Percentiles rank a stretch among this genome's conserved stretches.
Conservation (phyloP, 2,888 invertebrate genomes). For the Reticulitermes lucifugus region DNA sequence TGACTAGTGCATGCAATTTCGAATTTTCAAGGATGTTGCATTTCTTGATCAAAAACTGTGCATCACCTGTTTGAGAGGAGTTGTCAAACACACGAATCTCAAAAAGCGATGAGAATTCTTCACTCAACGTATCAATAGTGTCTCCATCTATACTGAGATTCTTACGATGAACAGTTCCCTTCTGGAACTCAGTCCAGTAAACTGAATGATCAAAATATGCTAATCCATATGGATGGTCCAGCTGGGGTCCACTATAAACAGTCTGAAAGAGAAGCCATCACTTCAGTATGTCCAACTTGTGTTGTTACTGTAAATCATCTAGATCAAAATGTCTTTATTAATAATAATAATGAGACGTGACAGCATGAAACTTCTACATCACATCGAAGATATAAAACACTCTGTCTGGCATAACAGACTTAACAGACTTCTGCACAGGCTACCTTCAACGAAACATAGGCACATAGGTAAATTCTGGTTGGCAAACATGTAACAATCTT, state of each 20-base stretch:
- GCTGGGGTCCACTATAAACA: conserved; percentile 64
- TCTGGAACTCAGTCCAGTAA: conserved; percentile 78
- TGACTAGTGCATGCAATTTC: no score
- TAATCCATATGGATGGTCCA: conserved; percentile 77
- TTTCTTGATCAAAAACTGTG: neutral
- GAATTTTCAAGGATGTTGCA: neutral
- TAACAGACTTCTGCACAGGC: no score
- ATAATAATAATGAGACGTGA: no score
- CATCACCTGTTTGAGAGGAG: conserved; percentile 67
- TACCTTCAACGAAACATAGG: no score
- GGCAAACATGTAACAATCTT: no score
- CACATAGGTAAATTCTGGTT: no score
- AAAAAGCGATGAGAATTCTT: conserved; percentile 74
- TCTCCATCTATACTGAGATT: conserved; percentile 61
- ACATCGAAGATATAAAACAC: no score
- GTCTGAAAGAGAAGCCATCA: conserved; percentile 57
- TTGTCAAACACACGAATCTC: conserved; percentile 76
- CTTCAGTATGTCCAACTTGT: no score
- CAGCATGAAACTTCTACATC: no score
- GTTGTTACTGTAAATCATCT: no score
- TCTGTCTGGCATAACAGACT: no score
- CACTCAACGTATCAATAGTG: conserved; percentile 65
- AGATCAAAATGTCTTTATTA: no score
- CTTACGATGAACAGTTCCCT: conserved; percentile 70
- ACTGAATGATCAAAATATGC: conserved; percentile 73